Evolutionary conservation across 2,888 invertebrate genomes (phyloP).

Genomic region (Junonia oenone): DNA sequence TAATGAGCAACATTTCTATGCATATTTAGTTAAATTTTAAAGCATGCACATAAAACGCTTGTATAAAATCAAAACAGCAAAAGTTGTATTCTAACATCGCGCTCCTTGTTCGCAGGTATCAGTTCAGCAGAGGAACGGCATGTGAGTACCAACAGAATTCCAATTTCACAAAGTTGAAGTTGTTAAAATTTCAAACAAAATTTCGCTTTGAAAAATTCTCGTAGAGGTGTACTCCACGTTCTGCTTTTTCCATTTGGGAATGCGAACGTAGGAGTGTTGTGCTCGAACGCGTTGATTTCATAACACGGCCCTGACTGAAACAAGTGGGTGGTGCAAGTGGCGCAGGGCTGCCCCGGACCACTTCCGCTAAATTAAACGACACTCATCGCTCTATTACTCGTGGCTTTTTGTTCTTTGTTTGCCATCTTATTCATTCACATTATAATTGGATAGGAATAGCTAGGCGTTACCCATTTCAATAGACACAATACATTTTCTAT

Average conservation of each 20-base stretch:
- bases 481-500: neutral
- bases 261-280: constrained; percentile 65
- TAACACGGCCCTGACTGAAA: constrained; percentile 71
- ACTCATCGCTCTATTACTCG: neutral
- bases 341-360: constrained; percentile 37
- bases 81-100: constrained; percentile 32
- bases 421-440: neutral
- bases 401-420: neutral
- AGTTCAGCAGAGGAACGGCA: constrained; percentile 76
- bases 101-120: constrained; percentile 62
- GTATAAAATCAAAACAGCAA: neutral
- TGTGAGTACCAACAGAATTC: constrained; percentile 57
- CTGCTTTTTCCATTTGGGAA: constrained; percentile 72
- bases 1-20: neutral
- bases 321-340: constrained; percentile 75
- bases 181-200: constrained; percentile 56
- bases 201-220: constrained; percentile 63
- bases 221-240: constrained; percentile 44
- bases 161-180: constrained; percentile 52
- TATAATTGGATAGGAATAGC: neutral
- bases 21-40: neutral
- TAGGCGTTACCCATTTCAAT: neutral
- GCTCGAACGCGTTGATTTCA: constrained; percentile 79
- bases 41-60: neutral
- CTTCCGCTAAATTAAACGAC: neutral